Conservation (phyloP, 2,113 vertebrate genomes). For the Perca schrenkii region DNA sequence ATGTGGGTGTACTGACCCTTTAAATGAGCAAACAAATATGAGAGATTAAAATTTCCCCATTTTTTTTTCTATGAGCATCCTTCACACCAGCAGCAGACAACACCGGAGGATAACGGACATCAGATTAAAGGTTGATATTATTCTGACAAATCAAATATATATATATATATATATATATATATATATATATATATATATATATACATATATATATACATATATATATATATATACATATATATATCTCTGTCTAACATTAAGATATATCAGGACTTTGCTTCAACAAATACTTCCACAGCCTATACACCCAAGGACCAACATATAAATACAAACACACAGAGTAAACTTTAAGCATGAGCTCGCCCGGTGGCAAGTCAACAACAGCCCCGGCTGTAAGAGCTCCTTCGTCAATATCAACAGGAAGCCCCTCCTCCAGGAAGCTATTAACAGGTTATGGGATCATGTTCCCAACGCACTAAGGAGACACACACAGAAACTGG, state of each 20-base stretch:
- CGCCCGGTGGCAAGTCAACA: conserved; percentile 34
- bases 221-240: no score
- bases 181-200: no score
- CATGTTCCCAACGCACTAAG: conserved; percentile 39
- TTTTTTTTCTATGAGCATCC: not conserved
- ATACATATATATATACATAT: no score
- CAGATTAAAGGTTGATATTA: not conserved
- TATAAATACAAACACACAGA: conserved; percentile 23
- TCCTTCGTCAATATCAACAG: conserved; percentile 61
- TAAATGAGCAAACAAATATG: not conserved
- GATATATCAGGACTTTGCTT: not conserved
- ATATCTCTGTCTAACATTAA: not conserved
- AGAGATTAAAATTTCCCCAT: not conserved
- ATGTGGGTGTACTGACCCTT: not conserved
- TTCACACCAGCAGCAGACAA: not conserved
- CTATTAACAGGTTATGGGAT: conserved; percentile 66
- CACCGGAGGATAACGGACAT: not conserved
- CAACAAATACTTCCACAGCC: not conserved
- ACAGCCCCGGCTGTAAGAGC: not conserved
- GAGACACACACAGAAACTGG: conserved; percentile 20
- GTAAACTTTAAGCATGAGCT: conserved; percentile 24
- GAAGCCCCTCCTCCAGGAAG: conserved; percentile 67
- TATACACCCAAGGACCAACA: conserved; percentile 7
- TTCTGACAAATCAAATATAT: not conserved
- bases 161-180: no score